A percentile compares a stretch with the other conserved stretches of the same genome.
phyloP scores from a whole-genome alignment of 2,888 invertebrate species.

The Leucania comma region DNA sequence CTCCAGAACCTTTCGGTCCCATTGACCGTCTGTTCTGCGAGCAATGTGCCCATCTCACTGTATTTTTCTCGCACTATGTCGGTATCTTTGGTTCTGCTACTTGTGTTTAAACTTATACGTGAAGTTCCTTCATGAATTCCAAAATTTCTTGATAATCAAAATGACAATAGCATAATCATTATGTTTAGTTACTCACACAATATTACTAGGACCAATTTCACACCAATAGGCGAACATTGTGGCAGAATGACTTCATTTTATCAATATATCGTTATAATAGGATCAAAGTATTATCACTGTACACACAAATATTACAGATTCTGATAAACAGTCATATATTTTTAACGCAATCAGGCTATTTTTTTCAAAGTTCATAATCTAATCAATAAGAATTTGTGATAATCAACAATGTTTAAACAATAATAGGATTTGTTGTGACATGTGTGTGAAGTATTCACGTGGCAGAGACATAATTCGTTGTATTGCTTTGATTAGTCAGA shows the following conservation, averaged over 20 bases:
- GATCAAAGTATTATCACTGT: slow-evolving; percentile 21
- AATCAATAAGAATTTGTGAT: slow-evolving; percentile 17
- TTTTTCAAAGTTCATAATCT: slow-evolving; percentile 1
- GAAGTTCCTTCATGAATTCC: too few relatives aligned
- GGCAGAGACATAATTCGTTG: too few relatives aligned
- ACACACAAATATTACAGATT: slow-evolving; percentile 23
- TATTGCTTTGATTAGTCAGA: neutral
- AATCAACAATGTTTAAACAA: slow-evolving; percentile 36
- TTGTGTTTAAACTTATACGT: too few relatives aligned
- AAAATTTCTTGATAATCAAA: too few relatives aligned
- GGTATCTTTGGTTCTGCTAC: too few relatives aligned
- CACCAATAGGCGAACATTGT: neutral
- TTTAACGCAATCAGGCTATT: slow-evolving; percentile 15
- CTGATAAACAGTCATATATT: slow-evolving; percentile 13
- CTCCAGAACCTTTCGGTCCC: too few relatives aligned
- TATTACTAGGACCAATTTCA: neutral
- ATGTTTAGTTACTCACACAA: neutral
- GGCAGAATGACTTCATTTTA: neutral
- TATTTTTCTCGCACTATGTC: neutral
- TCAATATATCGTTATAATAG: slow-evolving; percentile 4
- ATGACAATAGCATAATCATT: neutral
- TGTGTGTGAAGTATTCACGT: slow-evolving; percentile 23
- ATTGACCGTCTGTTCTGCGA: too few relatives aligned
- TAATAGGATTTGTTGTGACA: slow-evolving; percentile 36
- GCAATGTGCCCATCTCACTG: neutral